phyloP scores from a whole-genome alignment of 2,888 invertebrate genomes.

The Coecobrya sp. region DNA sequence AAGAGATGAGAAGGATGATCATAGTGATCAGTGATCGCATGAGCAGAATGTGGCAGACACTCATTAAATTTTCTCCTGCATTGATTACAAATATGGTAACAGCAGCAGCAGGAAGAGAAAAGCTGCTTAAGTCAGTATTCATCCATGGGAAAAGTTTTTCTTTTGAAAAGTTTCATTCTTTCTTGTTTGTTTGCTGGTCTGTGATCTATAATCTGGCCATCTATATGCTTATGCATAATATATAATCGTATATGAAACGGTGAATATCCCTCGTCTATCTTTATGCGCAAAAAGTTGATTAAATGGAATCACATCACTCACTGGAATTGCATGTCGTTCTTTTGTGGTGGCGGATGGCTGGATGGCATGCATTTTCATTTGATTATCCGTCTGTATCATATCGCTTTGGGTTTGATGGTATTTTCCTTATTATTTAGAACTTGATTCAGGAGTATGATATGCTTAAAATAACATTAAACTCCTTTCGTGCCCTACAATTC shows the following conservation, averaged over 20 bases:
- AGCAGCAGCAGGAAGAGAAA: not conserved
- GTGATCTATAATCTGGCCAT: not conserved
- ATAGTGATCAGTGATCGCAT: constrained; percentile 11
- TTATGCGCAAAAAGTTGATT: constrained; percentile 19
- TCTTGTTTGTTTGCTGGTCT: not conserved
- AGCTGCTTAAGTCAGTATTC: not conserved
- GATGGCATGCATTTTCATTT: constrained; percentile 12
- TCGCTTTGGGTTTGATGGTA: constrained; percentile 24
- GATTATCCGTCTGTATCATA: constrained; percentile 4
- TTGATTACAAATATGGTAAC: constrained; percentile 35
- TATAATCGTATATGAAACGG: not conserved
- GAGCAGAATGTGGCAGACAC: constrained; percentile 11
- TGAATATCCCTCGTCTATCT: not conserved
- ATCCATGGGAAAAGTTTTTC: constrained; percentile 30
- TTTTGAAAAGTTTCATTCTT: not conserved
- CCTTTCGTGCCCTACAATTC: not conserved
- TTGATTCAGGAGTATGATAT: not conserved
- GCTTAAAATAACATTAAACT: not conserved
- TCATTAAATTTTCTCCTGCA: constrained; percentile 69
- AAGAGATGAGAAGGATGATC: not conserved
- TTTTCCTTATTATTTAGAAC: not conserved
- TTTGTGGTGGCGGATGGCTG: not conserved
- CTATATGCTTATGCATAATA: not conserved
- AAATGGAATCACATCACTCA: constrained; percentile 51
- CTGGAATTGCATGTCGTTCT: constrained; percentile 16